phyloP scores from a whole-genome alignment of 2,113 vertebrate genomes.

The Tachysurus vachellii region DNA sequence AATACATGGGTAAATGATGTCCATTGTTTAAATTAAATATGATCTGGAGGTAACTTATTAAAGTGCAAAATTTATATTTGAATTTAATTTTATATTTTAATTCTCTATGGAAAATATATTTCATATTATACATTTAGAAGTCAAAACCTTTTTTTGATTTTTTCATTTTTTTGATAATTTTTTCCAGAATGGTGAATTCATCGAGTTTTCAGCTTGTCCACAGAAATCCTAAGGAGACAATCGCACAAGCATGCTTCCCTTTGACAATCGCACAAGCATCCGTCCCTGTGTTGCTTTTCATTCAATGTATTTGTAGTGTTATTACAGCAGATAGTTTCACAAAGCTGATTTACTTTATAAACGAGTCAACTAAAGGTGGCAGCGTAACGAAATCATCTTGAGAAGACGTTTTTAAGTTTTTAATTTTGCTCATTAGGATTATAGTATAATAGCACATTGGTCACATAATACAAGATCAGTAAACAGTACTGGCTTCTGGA shows the following conservation, averaged over 20 bases:
- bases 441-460: not conserved
- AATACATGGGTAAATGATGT: not conserved
- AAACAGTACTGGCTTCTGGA: not conserved
- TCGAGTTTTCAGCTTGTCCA: slow-evolving; percentile 53
- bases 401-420: not conserved
- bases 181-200: slow-evolving; percentile 58
- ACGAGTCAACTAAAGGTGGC: not conserved
- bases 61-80: not conserved
- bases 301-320: not conserved
- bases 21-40: not conserved
- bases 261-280: not conserved
- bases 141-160: not conserved
- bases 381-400: not conserved
- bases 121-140: not conserved
- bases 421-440: not conserved
- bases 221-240: slow-evolving; percentile 46
- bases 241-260: not conserved
- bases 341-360: not conserved
- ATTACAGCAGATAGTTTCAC: not conserved
- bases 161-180: slow-evolving; percentile 35
- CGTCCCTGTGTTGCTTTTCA: not conserved
- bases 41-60: not conserved
- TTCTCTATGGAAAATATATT: not conserved
- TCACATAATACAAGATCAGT: not conserved
- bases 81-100: not conserved